phyloP scores from a whole-genome alignment of 2,113 vertebrate genomes.

The Tragulus kanchil region DNA sequence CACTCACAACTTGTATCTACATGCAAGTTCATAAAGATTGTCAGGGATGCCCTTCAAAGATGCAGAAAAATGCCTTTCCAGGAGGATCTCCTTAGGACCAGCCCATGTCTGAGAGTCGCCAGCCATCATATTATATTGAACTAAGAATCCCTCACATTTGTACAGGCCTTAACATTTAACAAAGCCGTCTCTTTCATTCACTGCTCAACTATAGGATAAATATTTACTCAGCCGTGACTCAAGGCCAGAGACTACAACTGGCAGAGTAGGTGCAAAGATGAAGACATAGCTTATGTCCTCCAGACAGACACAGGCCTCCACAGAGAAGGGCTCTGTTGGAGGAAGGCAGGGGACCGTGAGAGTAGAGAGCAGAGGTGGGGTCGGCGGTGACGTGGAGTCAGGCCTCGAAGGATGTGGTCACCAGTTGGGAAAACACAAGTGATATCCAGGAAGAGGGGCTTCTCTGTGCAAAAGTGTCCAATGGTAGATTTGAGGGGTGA shows the following conservation, averaged over 20 bases:
- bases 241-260: not conserved
- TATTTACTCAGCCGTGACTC: slow-evolving; percentile 27
- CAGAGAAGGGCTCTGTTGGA: not conserved
- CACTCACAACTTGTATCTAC: not conserved
- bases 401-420: not conserved
- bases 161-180: not conserved
- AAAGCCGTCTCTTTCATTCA: not conserved
- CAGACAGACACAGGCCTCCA: not conserved
- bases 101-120: not conserved
- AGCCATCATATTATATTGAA: not conserved
- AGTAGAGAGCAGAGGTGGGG: not conserved
- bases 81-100: not conserved
- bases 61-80: not conserved
- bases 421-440: not conserved
- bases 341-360: accelerated
- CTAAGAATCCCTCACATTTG: not conserved
- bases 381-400: accelerated
- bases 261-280: not conserved
- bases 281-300: not conserved
- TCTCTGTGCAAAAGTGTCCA: not conserved
- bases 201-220: not conserved
- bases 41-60: not conserved
- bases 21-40: not conserved
- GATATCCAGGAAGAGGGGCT: not conserved
- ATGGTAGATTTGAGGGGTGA: not conserved